Percentiles rank a stretch among this genome's conserved stretches.
These are phyloP conservation scores for Girardinichthys multiradiatus DNA, from an alignment of 2,113 vertebrate species.

Conservation along the genomic window DNA sequence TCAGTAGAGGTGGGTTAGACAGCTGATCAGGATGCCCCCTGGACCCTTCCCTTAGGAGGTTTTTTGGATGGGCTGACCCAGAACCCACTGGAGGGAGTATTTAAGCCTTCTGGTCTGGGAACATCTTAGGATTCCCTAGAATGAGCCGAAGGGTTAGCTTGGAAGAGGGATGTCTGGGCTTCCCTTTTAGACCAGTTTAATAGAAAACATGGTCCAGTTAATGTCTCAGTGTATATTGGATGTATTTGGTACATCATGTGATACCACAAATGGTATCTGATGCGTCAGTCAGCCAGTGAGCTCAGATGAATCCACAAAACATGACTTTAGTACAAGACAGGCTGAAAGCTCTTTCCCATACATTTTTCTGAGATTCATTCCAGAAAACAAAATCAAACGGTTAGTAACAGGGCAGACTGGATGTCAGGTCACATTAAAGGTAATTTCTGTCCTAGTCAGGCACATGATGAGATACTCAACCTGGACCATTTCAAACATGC, in stretches of 20 bases:
- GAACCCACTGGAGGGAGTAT: too few relatives aligned
- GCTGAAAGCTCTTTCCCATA: neutral
- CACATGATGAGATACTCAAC: constrained; percentile 13
- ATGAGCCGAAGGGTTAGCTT: too few relatives aligned
- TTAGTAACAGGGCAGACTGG: constrained; percentile 5
- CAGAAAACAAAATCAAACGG: neutral
- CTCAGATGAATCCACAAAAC: neutral
- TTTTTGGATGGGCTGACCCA: too few relatives aligned
- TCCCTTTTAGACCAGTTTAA: neutral
- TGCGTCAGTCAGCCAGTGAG: too few relatives aligned
- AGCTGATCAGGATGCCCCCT: too few relatives aligned
- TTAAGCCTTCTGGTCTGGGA: too few relatives aligned
- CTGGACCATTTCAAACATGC: neutral
- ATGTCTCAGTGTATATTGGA: neutral
- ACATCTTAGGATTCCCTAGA: too few relatives aligned
- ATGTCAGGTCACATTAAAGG: constrained; percentile 24
- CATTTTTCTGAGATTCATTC: neutral
- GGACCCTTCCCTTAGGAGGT: too few relatives aligned
- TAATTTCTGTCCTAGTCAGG: constrained; percentile 42
- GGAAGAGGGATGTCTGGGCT: too few relatives aligned
- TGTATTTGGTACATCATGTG: neutral
- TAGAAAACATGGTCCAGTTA: neutral
- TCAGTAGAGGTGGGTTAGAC: too few relatives aligned
- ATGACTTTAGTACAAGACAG: neutral
- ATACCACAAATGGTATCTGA: too few relatives aligned